These are phyloP conservation scores for Darevskia nairensis DNA, from an alignment of 2,797 vertebrate species.

Conservation along the genomic window DNA sequence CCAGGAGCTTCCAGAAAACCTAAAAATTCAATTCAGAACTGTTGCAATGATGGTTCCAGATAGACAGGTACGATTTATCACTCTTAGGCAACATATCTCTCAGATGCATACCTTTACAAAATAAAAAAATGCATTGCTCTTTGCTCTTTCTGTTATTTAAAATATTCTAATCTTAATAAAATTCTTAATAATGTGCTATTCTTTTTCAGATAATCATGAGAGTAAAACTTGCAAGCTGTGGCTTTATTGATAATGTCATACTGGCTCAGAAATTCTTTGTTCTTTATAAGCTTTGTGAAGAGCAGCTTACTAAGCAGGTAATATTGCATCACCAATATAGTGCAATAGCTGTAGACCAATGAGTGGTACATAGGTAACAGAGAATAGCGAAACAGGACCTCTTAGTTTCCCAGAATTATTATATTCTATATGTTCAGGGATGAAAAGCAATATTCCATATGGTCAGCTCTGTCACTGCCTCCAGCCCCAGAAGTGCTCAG, in stretches of 20 bases:
- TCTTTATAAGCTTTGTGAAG: constrained; percentile 83
- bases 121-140: neutral
- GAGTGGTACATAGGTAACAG: neutral
- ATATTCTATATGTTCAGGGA: neutral
- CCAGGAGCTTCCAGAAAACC: constrained; percentile 83
- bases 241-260: constrained; percentile 80
- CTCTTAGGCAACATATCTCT: neutral
- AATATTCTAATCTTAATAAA: constrained; percentile 28
- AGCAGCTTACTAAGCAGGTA: constrained; percentile 85
- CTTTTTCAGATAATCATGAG: constrained; percentile 84
- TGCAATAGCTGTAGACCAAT: neutral
- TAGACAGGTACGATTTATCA: constrained; percentile 74
- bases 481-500: too few relatives aligned
- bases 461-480: too few relatives aligned
- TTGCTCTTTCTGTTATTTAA: neutral
- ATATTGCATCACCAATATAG: neutral
- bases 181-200: constrained; percentile 24
- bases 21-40: constrained; percentile 80
- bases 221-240: constrained; percentile 83
- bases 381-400: neutral
- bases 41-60: constrained; percentile 85
- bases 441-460: neutral
- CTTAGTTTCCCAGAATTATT: neutral
- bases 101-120: neutral
- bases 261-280: constrained; percentile 83